Evolutionary conservation across 2,113 vertebrate species (phyloP).

Genomic region (Istiophorus platypterus): DNA sequence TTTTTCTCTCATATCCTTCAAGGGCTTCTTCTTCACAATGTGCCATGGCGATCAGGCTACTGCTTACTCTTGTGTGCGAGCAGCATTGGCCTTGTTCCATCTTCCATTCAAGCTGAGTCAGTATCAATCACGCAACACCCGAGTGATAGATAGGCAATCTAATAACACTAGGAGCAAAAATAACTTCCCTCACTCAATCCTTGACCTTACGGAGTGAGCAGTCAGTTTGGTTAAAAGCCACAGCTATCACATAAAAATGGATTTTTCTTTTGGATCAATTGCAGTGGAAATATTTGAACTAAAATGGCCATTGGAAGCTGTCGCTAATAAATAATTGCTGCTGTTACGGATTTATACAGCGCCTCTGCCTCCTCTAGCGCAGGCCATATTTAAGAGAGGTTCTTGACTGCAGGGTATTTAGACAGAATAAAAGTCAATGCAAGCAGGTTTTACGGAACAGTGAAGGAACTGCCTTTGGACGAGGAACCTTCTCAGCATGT

Average conservation of each 20-base stretch:
- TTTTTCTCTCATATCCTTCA: background rate
- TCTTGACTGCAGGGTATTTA: constrained; percentile 57
- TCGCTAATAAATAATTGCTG: constrained; percentile 71
- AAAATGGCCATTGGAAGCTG: constrained; percentile 67
- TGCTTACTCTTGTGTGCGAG: constrained; percentile 13
- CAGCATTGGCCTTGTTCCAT: constrained; percentile 48
- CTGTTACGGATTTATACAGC: constrained; percentile 57
- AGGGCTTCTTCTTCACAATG: background rate
- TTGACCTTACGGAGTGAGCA: constrained; percentile 74
- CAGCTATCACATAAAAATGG: constrained; percentile 75
- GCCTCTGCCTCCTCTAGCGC: constrained; percentile 29
- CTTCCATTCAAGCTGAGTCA: constrained; percentile 64
- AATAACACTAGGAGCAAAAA: constrained; percentile 70
- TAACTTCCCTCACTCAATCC: constrained; percentile 77
- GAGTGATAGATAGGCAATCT: constrained; percentile 78
- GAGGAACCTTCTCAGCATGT: constrained; percentile 76
- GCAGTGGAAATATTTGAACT: constrained; percentile 66
- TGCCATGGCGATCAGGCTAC: background rate
- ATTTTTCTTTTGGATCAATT: constrained; percentile 77
- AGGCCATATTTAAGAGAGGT: constrained; percentile 36
- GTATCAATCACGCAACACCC: constrained; percentile 71
- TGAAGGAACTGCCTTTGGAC: constrained; percentile 73
- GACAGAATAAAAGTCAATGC: constrained; percentile 62
- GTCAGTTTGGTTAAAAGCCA: constrained; percentile 77
- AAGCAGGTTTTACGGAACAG: constrained; percentile 69